Evolutionary conservation across 1,140 invertebrate genomes (phyloP).

Genomic region (Pachyrhynchus sulphureomaculatus): DNA sequence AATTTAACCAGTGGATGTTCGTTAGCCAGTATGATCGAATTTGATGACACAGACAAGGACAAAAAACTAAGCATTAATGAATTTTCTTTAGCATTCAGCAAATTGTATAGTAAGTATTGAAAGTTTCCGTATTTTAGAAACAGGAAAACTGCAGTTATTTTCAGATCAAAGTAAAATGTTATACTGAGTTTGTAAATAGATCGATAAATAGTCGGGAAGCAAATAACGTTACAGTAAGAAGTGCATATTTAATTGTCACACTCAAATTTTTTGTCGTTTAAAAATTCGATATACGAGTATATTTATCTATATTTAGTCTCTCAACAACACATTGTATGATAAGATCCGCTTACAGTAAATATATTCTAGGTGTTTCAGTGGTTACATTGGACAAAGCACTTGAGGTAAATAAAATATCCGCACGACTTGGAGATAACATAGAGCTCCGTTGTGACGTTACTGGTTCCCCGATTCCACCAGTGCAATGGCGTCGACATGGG

Average conservation of each 20-base stretch:
- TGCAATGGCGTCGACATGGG: conserved; percentile 72
- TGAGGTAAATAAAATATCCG: conserved; percentile 68
- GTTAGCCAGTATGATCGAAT: conserved; percentile 68
- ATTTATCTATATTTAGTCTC: no score
- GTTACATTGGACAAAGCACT: conserved; percentile 73
- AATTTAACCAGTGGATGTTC: conserved; percentile 65
- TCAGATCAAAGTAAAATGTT: no score
- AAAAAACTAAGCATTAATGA: conserved; percentile 69
- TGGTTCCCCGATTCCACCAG: conserved; percentile 67
- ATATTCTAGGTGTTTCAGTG: conserved; percentile 65
- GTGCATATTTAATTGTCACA: no score
- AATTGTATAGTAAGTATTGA: conserved; percentile 67
- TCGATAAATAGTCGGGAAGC: no score
- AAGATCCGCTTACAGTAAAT: no score
- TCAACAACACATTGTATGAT: no score
- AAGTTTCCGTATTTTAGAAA: no score
- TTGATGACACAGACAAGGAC: conserved; percentile 70
- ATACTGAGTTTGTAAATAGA: no score
- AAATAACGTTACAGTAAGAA: no score
- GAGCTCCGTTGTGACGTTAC: conserved; percentile 79
- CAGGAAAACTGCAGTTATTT: no score
- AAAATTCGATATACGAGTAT: no score
- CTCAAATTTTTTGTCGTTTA: no score
- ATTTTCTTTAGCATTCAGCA: conserved; percentile 77
- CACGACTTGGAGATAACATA: conserved; percentile 74